phyloP scores from a whole-genome alignment of 2,888 invertebrate genomes.

The Cephus pulcher region DNA sequence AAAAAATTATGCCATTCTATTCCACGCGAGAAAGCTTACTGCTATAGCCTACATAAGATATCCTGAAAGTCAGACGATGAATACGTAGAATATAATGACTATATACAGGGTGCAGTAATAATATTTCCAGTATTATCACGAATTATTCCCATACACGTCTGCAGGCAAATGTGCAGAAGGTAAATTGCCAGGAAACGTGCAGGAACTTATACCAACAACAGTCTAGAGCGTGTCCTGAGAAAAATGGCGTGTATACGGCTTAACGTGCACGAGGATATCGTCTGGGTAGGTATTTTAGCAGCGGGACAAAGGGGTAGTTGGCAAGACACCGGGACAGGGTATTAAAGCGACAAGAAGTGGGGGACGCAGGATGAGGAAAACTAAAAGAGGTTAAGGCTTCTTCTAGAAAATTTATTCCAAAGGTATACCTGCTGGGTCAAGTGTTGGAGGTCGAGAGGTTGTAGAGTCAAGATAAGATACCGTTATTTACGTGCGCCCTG shows the following conservation, averaged over 20 bases:
- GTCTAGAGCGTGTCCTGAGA: neutral
- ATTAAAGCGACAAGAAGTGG: neutral
- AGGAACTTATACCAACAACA: neutral
- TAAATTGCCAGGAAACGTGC: neutral
- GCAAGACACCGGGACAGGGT: neutral
- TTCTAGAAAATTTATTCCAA: neutral
- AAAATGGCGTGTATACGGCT: neutral
- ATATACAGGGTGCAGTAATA: neutral
- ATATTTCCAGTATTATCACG: neutral
- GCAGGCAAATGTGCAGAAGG: neutral
- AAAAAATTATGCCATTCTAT: neutral
- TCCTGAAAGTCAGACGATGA: neutral
- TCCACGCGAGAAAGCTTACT: neutral
- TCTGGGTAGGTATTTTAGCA: neutral
- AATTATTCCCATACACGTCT: neutral
- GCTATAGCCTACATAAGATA: neutral
- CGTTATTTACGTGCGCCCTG: neutral
- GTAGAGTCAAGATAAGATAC: neutral
- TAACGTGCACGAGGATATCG: neutral
- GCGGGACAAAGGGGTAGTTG: neutral
- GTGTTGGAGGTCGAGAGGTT: neutral
- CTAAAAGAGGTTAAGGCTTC: neutral
- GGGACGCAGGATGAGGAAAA: neutral
- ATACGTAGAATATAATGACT: neutral
- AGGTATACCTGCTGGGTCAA: neutral